Base-by-base conservation (phyloP, 2,113 vertebrate species). In the Columba livia region DNA sequence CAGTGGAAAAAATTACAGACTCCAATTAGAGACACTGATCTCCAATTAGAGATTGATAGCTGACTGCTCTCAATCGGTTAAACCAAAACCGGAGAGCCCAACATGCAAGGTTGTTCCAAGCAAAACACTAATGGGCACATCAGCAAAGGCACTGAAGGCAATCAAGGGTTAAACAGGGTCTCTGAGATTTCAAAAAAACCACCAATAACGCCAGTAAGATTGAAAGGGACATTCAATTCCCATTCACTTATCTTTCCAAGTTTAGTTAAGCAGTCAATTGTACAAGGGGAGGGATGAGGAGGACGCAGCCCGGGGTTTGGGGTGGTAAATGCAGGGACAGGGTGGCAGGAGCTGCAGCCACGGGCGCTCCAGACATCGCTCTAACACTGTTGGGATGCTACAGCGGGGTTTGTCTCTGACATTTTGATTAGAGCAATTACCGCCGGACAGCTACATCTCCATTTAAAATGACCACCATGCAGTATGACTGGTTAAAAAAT, bases 351-450 rank as follows among this genome's bases (percentile, higher is more conserved):
- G 51, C 80, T 31, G 11, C 16, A 79, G 89, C 86, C 71, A 21
- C 3, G 9, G 88, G 91, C 96, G 15, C 92, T 95, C 84, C 67
- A 10, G 51, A 38, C 23, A 4, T 7, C 79, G 91, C 91, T 34
- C 90, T 82, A 64, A 91, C 58, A 23, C 9, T 48, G 21, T 24
- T 16, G 74, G 51, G 96, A 96, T 64, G 93, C 94, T 38, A 4
- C 10, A 1, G 3, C 28, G 72, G 88, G 89, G 89, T 48, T 95
- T 93, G 91, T 90, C 91, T n/a, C 79, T 81, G 93, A 97, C 85
- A 13, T 89, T 88, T 89, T 64, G 97, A 97, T 97, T 95, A 97
- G 85, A 95, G 82, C 67, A 73, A 97, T 97, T 95, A 95, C 80
- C 5, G 10, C 10, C 26, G 80, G 89, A 74, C 38, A 72, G 75